Conservation (phyloP, 2,797 vertebrate species). For the Chloroceryle amazona region DNA sequence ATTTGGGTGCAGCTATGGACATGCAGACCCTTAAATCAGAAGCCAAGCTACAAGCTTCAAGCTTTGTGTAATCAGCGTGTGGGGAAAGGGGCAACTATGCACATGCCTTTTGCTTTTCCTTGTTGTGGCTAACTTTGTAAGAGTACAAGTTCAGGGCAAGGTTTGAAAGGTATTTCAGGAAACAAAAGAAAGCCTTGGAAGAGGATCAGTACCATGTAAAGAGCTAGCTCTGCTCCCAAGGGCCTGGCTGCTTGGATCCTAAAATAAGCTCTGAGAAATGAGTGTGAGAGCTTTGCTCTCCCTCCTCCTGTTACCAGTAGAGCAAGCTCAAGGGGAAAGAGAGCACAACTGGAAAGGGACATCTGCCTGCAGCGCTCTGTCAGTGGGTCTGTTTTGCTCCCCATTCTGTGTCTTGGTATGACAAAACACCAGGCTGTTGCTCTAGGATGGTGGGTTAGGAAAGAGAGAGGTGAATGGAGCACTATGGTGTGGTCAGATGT, state of each 20-base stretch:
- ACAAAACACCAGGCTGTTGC: not conserved
- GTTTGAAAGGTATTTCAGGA: not conserved
- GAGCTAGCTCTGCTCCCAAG: not conserved
- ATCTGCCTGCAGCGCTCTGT: not conserved
- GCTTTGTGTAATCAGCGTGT: accelerated
- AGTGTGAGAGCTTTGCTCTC: not conserved
- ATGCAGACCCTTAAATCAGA: not conserved
- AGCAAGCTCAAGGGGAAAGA: not conserved
- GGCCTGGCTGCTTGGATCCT: not conserved
- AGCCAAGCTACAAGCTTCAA: not conserved
- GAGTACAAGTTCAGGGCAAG: not conserved
- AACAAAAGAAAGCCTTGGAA: not conserved
- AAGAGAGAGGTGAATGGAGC: not conserved
- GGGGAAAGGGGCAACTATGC: not conserved
- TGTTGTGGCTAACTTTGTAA: not conserved
- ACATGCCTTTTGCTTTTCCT: not conserved
- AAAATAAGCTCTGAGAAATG: slow-evolving; percentile 32
- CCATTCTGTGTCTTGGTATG: not conserved
- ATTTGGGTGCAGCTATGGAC: not conserved
- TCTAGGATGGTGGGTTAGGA: not conserved
- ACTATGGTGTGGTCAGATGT: not conserved
- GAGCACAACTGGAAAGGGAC: not conserved
- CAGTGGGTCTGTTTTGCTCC: not conserved
- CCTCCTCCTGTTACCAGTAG: not conserved
- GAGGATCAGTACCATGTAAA: not conserved